These are phyloP conservation scores for Chionodraco myersi DNA, from an alignment of 2,113 vertebrate species.

Conservation along the genomic window DNA sequence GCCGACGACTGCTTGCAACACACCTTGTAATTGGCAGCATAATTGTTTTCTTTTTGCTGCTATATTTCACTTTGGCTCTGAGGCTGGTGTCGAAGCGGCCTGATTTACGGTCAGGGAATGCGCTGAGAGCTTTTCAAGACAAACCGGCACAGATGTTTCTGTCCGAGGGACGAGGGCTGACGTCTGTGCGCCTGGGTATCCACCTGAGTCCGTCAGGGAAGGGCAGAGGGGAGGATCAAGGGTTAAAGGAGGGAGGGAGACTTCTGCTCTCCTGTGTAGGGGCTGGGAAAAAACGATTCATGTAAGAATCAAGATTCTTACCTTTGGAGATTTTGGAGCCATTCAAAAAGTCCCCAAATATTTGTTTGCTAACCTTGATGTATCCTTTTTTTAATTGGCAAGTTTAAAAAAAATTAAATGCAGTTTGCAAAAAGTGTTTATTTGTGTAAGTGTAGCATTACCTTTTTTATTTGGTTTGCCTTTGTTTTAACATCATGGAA, in stretches of 20 bases:
- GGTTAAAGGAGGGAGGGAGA: not conserved
- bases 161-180: not conserved
- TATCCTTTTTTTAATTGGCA: no score
- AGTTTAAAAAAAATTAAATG: no score
- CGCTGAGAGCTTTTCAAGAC: slow-evolving; percentile 68
- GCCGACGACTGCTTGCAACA: slow-evolving; percentile 60
- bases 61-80: slow-evolving; percentile 61
- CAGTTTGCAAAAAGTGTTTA: no score
- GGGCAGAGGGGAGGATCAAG: not conserved
- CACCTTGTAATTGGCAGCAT: slow-evolving; percentile 75
- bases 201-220: slow-evolving; percentile 15
- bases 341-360: no score
- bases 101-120: slow-evolving; percentile 67
- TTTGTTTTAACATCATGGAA: not conserved
- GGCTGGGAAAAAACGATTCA: no score
- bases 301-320: no score
- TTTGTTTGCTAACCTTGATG: no score
- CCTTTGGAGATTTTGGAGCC: no score
- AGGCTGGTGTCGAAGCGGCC: slow-evolving; percentile 46
- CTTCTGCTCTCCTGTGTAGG: slow-evolving; percentile 24
- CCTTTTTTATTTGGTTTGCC: not conserved
- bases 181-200: slow-evolving; percentile 23
- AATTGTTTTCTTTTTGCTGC: slow-evolving; percentile 70
- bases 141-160: slow-evolving; percentile 51
- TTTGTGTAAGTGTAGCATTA: no score